Conservation (phyloP, 2,888 invertebrate genomes). For the Patella ulyssiponensis region DNA sequence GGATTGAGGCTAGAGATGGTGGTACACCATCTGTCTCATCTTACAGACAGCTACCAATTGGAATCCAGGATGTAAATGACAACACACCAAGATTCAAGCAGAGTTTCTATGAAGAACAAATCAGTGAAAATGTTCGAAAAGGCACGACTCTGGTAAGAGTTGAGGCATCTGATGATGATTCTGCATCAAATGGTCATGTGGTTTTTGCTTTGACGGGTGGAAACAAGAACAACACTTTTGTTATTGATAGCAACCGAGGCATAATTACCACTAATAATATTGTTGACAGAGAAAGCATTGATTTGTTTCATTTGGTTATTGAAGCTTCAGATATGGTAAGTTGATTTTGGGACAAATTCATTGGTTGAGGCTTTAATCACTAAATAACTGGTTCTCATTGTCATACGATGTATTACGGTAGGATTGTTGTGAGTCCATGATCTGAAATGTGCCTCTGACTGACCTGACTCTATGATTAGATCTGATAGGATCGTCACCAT, state of each 20-base stretch:
- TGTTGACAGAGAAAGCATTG: constrained; percentile 89
- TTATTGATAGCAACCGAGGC: constrained; percentile 89
- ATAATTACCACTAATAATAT: constrained; percentile 80
- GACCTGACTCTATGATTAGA: no score
- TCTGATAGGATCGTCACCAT: no score
- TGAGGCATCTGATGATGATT: constrained; percentile 84
- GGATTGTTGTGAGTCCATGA: no score
- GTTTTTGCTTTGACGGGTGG: constrained; percentile 82
- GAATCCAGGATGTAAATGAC: constrained; percentile 93
- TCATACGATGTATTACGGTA: no score
- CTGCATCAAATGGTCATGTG: constrained; percentile 53
- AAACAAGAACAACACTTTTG: constrained; percentile 84
- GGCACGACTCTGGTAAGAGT: constrained; percentile 77
- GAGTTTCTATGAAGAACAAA: constrained; percentile 85
- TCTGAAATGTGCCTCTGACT: no score
- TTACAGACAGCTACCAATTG: constrained; percentile 78
- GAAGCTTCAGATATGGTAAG: constrained; percentile 83
- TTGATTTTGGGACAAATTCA: background rate
- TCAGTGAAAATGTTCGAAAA: constrained; percentile 77
- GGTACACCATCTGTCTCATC: constrained; percentile 74
- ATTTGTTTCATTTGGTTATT: constrained; percentile 90
- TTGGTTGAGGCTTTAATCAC: background rate
- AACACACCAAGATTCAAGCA: constrained; percentile 86
- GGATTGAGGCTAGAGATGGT: constrained; percentile 62
- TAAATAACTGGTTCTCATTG: background rate